phyloP scores from a whole-genome alignment of 2,113 vertebrate genomes.

The Anser brachyrhynchus region DNA sequence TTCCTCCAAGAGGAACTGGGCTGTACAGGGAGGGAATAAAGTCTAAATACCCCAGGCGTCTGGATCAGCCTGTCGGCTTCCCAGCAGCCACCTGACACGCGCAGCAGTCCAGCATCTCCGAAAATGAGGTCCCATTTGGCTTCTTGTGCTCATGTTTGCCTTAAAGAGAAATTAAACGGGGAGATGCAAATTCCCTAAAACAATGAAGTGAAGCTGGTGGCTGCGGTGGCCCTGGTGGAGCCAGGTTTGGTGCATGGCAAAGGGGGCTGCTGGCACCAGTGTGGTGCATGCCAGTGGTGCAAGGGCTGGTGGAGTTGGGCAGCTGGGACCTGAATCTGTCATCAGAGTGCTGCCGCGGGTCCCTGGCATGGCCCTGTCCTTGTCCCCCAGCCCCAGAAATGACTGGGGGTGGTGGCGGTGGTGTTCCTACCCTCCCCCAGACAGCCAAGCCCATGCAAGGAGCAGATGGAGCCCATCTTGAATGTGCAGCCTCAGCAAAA shows the following conservation, averaged over 20 bases:
- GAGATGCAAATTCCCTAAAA: background rate
- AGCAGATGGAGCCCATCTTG: conserved; percentile 66
- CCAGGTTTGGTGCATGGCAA: too few relatives aligned
- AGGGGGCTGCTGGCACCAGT: background rate
- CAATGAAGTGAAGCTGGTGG: background rate
- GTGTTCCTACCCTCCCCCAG: background rate
- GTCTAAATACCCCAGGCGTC: background rate
- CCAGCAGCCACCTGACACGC: background rate
- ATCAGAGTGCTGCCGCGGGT: background rate
- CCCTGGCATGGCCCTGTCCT: accelerated
- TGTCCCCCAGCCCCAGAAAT: accelerated
- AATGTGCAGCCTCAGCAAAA: conserved; percentile 74
- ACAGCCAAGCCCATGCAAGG: background rate
- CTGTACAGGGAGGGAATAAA: background rate
- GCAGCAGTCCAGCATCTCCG: background rate
- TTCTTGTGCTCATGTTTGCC: background rate
- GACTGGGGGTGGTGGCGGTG: too few relatives aligned
- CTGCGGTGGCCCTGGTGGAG: accelerated
- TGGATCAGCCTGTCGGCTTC: background rate
- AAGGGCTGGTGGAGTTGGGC: background rate
- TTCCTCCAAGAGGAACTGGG: background rate
- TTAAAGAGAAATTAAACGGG: background rate
- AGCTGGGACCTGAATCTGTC: background rate
- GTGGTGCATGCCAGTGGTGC: background rate
- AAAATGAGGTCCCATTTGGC: background rate